phyloP scores from a whole-genome alignment of 2,888 invertebrate species.

The Seira musarum region DNA sequence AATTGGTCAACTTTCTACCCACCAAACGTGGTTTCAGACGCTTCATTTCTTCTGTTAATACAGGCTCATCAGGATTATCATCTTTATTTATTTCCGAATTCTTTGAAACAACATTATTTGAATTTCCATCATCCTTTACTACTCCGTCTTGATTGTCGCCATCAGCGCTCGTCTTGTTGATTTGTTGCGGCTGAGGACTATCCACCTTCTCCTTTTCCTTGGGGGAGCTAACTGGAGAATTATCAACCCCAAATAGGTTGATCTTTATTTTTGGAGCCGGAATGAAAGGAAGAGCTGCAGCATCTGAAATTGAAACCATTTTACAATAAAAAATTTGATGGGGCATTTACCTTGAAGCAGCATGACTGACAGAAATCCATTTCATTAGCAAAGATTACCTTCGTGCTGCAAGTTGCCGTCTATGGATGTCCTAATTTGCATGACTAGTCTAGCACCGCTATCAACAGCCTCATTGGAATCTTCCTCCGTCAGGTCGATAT shows the following conservation, averaged over 20 bases:
- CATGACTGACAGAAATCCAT: neutral
- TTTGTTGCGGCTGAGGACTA: slow-evolving; percentile 10
- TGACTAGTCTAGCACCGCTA: slow-evolving; percentile 50
- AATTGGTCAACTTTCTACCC: slow-evolving; percentile 79
- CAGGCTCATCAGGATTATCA: slow-evolving; percentile 47
- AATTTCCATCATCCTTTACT: slow-evolving; percentile 54
- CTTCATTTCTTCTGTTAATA: slow-evolving; percentile 70
- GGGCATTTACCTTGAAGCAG: neutral
- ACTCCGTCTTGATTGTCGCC: slow-evolving; percentile 29
- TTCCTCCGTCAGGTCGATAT: slow-evolving; percentile 60
- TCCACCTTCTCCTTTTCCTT: slow-evolving; percentile 42
- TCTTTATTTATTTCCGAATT: slow-evolving; percentile 54
- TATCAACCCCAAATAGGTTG: slow-evolving; percentile 53
- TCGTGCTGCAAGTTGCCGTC: slow-evolving; percentile 67
- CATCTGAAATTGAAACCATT: slow-evolving; percentile 40
- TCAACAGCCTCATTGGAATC: slow-evolving; percentile 54
- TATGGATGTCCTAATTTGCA: slow-evolving; percentile 62
- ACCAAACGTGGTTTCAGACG: slow-evolving; percentile 77
- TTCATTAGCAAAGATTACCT: slow-evolving; percentile 40
- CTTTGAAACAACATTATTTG: slow-evolving; percentile 49
- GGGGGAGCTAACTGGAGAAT: slow-evolving; percentile 25
- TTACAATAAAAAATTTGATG: neutral
- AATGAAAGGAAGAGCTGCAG: slow-evolving; percentile 44
- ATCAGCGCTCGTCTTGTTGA: neutral
- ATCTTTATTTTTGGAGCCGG: slow-evolving; percentile 59